Evolutionary conservation across 2,113 vertebrate species (phyloP).

Genomic region (Mormoops blainvillei): DNA sequence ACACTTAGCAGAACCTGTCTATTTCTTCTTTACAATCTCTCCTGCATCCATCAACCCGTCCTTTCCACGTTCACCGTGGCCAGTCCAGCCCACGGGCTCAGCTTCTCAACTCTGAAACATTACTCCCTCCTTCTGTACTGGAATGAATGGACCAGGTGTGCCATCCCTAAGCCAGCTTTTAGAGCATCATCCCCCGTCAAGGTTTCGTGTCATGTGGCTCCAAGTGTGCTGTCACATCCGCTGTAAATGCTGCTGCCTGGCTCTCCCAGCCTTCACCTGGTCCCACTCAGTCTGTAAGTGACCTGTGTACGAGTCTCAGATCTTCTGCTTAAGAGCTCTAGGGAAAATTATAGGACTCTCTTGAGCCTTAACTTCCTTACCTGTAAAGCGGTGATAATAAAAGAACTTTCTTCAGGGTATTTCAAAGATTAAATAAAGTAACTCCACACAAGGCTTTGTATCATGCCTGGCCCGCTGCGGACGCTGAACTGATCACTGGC

Average conservation of each 20-base stretch:
- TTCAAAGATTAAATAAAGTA: conserved; percentile 3
- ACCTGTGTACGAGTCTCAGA: neutral
- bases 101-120: neutral
- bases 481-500: neutral
- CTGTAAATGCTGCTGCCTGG: neutral
- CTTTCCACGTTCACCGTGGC: neutral
- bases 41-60: neutral
- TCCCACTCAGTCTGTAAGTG: neutral
- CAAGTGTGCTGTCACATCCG: neutral
- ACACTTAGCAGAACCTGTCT: neutral
- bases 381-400: neutral
- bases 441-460: neutral
- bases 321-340: neutral
- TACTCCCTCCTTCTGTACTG: neutral
- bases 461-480: neutral
- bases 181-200: neutral
- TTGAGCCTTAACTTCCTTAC: neutral
- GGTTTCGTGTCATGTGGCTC: neutral
- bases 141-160: neutral
- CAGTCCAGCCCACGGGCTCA: neutral
- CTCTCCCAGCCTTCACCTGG: neutral
- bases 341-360: neutral
- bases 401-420: neutral
- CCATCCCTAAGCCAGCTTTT: neutral
- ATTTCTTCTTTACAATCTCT: neutral